Percentiles rank a stretch among this genome's conserved stretches.
These are phyloP conservation scores for Gallinago nigripennis DNA, from an alignment of 2,797 vertebrate genomes.

Conservation along the genomic window DNA sequence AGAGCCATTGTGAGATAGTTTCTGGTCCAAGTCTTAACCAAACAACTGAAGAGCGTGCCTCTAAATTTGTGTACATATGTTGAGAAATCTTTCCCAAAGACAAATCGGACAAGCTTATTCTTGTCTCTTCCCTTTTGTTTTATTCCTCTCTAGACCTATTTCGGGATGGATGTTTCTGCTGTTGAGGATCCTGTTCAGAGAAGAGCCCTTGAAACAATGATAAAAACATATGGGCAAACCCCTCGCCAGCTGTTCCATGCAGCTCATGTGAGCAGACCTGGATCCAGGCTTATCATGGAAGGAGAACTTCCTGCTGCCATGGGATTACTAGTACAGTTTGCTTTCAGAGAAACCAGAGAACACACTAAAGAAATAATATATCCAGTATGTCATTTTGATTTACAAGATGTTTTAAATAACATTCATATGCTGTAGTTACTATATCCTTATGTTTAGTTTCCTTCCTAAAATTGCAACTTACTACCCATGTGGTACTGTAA, in stretches of 20 bases:
- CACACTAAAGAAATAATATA: conserved; percentile 86
- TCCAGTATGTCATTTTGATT: conserved; percentile 82
- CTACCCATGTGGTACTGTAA: background rate
- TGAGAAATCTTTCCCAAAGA: background rate
- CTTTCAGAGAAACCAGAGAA: conserved; percentile 93
- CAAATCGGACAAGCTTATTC: background rate
- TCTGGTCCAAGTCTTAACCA: background rate
- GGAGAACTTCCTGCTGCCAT: conserved; percentile 96
- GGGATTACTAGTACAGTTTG: conserved; percentile 96
- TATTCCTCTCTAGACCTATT: conserved; percentile 86
- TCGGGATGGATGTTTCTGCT: conserved; percentile 98
- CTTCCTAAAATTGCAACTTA: background rate
- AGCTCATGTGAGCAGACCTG: conserved; percentile 86
- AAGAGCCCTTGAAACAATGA: conserved; percentile 97
- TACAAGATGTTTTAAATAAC: background rate
- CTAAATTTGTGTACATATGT: background rate
- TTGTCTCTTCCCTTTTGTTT: background rate
- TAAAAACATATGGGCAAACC: conserved; percentile 97
- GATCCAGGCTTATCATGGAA: conserved; percentile 88
- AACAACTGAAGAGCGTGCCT: background rate
- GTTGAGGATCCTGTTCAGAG: conserved; percentile 98
- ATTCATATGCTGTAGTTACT: background rate
- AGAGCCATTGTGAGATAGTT: background rate
- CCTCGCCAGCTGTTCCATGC: conserved; percentile 93
- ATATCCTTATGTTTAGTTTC: background rate